Conservation (phyloP, 2,113 vertebrate genomes). For the Syngnathus floridae region DNA sequence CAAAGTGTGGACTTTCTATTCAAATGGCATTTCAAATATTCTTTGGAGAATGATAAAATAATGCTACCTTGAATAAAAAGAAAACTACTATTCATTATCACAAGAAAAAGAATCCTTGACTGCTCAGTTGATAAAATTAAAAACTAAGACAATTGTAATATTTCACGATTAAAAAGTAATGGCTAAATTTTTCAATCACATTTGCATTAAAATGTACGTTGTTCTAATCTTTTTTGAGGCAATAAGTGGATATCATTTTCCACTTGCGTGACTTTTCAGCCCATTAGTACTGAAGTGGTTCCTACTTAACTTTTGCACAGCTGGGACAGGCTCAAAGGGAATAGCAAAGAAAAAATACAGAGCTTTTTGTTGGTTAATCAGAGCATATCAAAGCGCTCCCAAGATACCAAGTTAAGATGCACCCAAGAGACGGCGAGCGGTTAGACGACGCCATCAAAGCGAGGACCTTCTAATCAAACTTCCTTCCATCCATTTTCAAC, state of each 20-base stretch:
- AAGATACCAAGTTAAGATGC: constrained; percentile 3
- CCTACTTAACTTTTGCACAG: not conserved
- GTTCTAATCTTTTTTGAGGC: too few species aligned
- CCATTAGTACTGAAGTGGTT: not conserved
- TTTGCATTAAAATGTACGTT: too few species aligned
- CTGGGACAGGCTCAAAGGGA: not conserved
- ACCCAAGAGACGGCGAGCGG: not conserved
- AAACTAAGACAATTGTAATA: too few species aligned
- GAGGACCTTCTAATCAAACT: not conserved
- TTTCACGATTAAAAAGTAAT: too few species aligned
- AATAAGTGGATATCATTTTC: not conserved
- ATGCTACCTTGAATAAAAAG: not conserved
- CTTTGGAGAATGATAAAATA: not conserved
- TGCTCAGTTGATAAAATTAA: too few species aligned
- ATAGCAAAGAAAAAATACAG: not conserved
- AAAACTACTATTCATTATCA: not conserved
- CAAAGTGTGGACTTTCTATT: constrained; percentile 26
- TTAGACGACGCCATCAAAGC: not conserved
- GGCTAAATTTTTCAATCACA: too few species aligned
- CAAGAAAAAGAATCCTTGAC: not conserved
- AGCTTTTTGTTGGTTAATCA: not conserved
- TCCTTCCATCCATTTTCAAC: not conserved
- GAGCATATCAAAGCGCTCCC: not conserved
- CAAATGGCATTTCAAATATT: not conserved
- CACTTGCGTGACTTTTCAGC: not conserved